Conservation (phyloP, 2,797 vertebrate genomes). For the Sciurus carolinensis region DNA sequence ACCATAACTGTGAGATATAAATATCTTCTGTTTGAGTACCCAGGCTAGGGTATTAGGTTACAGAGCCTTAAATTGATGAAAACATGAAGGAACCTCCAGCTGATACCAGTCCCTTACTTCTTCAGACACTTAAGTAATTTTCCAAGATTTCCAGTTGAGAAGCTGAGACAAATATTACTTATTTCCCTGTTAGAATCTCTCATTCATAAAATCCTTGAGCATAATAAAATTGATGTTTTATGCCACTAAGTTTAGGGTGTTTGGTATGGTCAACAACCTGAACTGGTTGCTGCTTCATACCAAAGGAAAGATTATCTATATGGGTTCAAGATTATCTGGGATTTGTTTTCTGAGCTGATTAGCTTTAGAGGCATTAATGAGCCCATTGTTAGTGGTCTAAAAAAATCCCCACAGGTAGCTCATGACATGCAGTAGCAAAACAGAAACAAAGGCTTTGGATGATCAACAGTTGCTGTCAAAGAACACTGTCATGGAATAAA, state of each 20-base stretch:
- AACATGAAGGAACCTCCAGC: neutral
- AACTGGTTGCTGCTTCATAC: neutral
- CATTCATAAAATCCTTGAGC: neutral
- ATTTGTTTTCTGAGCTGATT: constrained; percentile 1
- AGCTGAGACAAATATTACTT: neutral
- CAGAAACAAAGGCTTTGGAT: neutral
- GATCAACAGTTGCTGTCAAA: neutral
- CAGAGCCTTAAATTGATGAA: neutral
- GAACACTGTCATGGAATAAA: constrained; percentile 9
- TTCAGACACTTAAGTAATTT: neutral
- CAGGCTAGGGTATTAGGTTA: neutral
- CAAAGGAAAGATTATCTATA: neutral
- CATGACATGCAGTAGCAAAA: neutral
- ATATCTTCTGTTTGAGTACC: neutral
- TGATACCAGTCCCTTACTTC: neutral
- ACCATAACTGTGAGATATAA: neutral
- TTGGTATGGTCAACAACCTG: neutral
- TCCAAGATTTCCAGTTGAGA: neutral
- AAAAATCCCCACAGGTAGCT: neutral
- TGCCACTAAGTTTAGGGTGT: neutral
- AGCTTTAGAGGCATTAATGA: neutral
- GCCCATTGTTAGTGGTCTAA: neutral
- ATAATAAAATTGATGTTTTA: neutral
- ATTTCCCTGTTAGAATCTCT: neutral
- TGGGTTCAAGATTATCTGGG: neutral